These are phyloP conservation scores for Calcarius lapponicus DNA, from an alignment of 2,797 vertebrate species.

Conservation along the genomic window DNA sequence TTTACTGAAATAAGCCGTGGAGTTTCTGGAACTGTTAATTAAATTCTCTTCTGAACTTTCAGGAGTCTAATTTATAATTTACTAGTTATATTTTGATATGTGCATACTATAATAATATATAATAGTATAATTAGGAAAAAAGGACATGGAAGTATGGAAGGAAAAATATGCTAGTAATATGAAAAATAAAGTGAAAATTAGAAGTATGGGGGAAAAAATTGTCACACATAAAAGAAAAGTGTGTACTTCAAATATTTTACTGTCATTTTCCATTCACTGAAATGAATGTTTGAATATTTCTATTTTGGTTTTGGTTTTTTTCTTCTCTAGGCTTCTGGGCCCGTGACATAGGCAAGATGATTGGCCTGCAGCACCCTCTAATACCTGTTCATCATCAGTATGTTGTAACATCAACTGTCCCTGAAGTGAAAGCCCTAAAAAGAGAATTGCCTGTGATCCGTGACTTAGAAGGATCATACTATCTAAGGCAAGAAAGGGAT, in stretches of 20 bases:
- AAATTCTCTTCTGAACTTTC: not conserved
- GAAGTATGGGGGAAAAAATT: not conserved
- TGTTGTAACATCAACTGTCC: conserved; percentile 91
- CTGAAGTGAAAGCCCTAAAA: conserved; percentile 93
- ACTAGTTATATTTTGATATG: not conserved
- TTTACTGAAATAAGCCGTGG: not conserved
- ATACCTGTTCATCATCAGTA: conserved; percentile 98
- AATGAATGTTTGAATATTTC: not conserved
- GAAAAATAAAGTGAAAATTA: not conserved
- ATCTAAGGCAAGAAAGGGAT: conserved; percentile 93
- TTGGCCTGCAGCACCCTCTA: conserved; percentile 91
- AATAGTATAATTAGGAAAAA: not conserved
- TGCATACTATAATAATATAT: not conserved
- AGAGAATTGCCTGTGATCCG: conserved; percentile 91
- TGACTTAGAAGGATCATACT: conserved; percentile 94
- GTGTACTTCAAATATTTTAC: not conserved
- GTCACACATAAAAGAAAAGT: not conserved
- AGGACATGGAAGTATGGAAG: not conserved
- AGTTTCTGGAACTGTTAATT: not conserved
- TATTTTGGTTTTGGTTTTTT: not conserved
- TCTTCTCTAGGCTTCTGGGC: conserved; percentile 91
- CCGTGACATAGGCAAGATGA: conserved; percentile 89
- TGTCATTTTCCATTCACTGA: not conserved
- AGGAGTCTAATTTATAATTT: not conserved
- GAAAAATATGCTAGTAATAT: not conserved